Base-by-base conservation (phyloP, 1,140 invertebrate genomes). In the Sycophila sp. region DNA sequence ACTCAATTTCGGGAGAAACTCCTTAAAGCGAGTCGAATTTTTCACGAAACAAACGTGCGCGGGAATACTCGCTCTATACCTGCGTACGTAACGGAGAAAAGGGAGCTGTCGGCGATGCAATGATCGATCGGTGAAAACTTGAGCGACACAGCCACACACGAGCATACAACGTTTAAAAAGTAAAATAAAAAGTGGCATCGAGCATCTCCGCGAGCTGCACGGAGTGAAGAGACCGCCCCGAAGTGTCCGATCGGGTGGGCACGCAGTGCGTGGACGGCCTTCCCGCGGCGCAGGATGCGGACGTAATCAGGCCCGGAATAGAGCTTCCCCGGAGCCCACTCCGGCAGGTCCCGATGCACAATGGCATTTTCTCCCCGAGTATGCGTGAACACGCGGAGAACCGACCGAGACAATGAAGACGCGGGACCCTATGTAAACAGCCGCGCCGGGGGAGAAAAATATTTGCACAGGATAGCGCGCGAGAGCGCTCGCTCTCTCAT, bases 361-460 rank as follows among this genome's bases (percentile, higher is more conserved):
- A 49, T 53, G 45, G 6, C 17, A 40, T 45, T 56, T 32, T 28
- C 47, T 42, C 28, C 17, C 58, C 22, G 30, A 51, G 5, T 22
- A 69, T 60, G 45, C 45, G 13, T 34, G 11, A 68, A 62, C 19
- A 34, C 40, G 38, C 22, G 1, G 5, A 11, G 7, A 32, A 34
- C 22, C 15, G 15, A 45, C n/a, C n/a, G 10, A 51, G 22, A 40
- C 45, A 28, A 26, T 30, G 45, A 36, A 59, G 32, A 51, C 19
- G 19, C 38, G n/a, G 15, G 17, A 30, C 34, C 60, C 69, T 71
- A 65, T 64, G 62, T 71, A 71, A 71, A 71, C 69, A 71, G 40
- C 17, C 28, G 49, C n/a, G n/a, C n/a, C n/a, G n/a, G n/a, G 34
- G 24, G 69, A 71, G 69, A 66, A 71, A 71, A 71, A 71, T 71